Percentiles rank a stretch among this genome's conserved stretches.
Conservation (phyloP, 1,140 invertebrate species). For the Mizuhopecten yessoensis region DNA sequence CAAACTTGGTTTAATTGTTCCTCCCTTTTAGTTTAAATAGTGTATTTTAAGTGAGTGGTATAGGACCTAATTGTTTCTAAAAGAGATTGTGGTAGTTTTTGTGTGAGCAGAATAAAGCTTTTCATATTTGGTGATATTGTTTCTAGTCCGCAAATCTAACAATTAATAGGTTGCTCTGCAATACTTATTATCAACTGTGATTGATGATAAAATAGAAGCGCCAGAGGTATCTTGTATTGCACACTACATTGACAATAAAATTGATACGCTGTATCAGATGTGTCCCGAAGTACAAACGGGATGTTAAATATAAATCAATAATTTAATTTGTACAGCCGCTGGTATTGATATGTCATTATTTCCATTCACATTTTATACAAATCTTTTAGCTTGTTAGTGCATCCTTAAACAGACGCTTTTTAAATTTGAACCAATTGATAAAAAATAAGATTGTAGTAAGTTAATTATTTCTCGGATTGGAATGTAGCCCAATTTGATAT, state of each 20-base stretch:
- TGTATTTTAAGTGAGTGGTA: too few relatives aligned
- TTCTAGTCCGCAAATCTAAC: not conserved
- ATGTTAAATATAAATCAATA: not conserved
- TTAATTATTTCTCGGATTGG: not conserved
- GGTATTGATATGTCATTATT: slow-evolving; percentile 18
- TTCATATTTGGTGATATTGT: too few relatives aligned
- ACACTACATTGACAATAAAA: slow-evolving; percentile 9
- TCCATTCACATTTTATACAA: slow-evolving; percentile 24
- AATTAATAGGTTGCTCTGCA: not conserved
- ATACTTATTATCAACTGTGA: not conserved
- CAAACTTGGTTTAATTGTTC: too few relatives aligned
- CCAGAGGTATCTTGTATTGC: slow-evolving; percentile 23
- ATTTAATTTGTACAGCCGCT: slow-evolving; percentile 18
- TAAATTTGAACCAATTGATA: not conserved
- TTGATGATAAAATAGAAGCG: not conserved
- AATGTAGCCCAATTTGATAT: not conserved
- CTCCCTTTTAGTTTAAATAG: too few relatives aligned
- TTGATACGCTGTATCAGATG: not conserved
- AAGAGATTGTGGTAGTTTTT: too few relatives aligned
- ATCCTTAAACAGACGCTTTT: not conserved
- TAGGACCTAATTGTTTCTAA: too few relatives aligned
- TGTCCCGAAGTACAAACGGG: not conserved
- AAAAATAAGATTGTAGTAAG: slow-evolving; percentile 9
- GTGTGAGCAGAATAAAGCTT: too few relatives aligned
- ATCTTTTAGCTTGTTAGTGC: not conserved